Conservation (phyloP, 2,113 vertebrate genomes). For the Stegastes partitus region DNA sequence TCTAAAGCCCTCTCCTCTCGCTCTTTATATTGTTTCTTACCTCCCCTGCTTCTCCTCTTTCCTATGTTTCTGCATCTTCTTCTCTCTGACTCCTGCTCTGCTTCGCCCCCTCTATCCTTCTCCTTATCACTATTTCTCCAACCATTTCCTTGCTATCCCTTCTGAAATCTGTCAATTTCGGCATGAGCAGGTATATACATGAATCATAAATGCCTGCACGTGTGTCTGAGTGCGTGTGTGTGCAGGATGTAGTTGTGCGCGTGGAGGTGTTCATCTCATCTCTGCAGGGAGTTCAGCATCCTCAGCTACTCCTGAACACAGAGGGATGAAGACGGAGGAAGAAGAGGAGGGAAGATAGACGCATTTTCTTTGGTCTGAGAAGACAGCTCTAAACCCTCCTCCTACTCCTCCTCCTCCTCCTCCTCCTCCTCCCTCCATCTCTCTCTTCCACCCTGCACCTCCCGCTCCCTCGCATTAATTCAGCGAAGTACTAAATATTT, state of each 20-base stretch:
- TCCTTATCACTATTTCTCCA: background rate
- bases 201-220: background rate
- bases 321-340: background rate
- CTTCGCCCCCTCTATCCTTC: background rate
- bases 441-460: slow-evolving; percentile 22
- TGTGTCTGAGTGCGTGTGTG: background rate
- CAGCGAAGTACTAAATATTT: slow-evolving; percentile 79
- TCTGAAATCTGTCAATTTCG: background rate
- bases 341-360: slow-evolving; percentile 33
- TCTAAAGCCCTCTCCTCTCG: background rate
- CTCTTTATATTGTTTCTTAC: background rate
- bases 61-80: slow-evolving; percentile 11
- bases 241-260: slow-evolving; percentile 8
- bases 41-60: background rate
- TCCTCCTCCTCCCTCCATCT: slow-evolving; percentile 8
- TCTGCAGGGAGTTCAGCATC: slow-evolving; percentile 55
- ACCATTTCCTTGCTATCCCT: slow-evolving; percentile 12
- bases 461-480: slow-evolving; percentile 68
- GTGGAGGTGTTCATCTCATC: slow-evolving; percentile 41
- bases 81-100: background rate
- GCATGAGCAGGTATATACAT: background rate
- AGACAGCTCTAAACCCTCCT: slow-evolving; percentile 41
- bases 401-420: slow-evolving; percentile 1
- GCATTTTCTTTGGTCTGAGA: slow-evolving; percentile 56
- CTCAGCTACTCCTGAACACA: slow-evolving; percentile 46